A percentile compares a stretch with the other conserved stretches of the same genome.
phyloP scores from a whole-genome alignment of 1,140 invertebrate species.

The Drosophila watanabei region DNA sequence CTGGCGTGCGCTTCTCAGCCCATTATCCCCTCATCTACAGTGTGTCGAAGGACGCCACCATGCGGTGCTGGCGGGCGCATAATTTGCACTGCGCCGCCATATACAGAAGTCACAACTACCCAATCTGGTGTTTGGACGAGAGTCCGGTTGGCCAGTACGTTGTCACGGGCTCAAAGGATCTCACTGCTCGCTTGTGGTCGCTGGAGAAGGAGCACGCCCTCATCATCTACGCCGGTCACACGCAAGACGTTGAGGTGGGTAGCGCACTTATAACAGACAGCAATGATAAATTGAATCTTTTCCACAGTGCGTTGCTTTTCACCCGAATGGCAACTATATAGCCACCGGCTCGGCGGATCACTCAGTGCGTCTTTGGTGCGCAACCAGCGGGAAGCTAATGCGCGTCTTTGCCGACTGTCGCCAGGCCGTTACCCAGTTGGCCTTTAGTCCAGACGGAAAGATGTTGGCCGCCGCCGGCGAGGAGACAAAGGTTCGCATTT shows the following conservation, averaged over 20 bases:
- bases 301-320: conserved; percentile 89
- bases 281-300: background rate
- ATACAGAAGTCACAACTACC: conserved; percentile 93
- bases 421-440: conserved; percentile 90
- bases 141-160: conserved; percentile 91
- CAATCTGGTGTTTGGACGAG: conserved; percentile 94
- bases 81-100: conserved; percentile 90
- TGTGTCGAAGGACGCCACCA: conserved; percentile 91
- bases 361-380: conserved; percentile 91
- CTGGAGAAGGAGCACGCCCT: conserved; percentile 92
- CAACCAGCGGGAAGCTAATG: conserved; percentile 89
- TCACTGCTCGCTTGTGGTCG: conserved; percentile 94
- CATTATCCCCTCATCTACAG: conserved; percentile 89
- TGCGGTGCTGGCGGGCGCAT: conserved; percentile 90
- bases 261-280: accelerated
- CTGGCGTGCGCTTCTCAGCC: conserved; percentile 89
- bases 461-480: conserved; percentile 91
- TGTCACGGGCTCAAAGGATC: conserved; percentile 93
- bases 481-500: conserved; percentile 88
- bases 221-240: conserved; percentile 93
- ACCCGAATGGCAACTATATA: conserved; percentile 93
- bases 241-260: conserved; percentile 92
- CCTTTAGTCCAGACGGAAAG: conserved; percentile 93
- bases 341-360: conserved; percentile 93
- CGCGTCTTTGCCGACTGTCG: conserved; percentile 93